Evolutionary conservation across 2,888 invertebrate species (phyloP).

Genomic region (Lutraria lutraria): DNA sequence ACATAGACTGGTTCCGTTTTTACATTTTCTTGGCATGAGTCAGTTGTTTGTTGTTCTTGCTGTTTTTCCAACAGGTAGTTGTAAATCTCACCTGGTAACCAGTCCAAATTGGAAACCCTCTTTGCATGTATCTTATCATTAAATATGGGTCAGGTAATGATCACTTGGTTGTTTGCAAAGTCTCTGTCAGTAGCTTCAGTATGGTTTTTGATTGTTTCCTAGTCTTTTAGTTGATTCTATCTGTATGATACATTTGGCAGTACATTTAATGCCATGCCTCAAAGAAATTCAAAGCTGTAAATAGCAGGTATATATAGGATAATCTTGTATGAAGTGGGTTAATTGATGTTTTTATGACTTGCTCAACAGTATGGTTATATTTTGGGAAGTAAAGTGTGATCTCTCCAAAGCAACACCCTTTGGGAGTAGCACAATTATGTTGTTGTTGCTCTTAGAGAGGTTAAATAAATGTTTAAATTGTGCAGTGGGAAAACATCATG

Average conservation of each 20-base stretch:
- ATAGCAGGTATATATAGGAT: neutral
- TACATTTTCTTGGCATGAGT: constrained; percentile 40
- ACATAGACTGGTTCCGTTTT: constrained; percentile 36
- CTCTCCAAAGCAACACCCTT: no score
- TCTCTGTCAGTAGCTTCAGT: neutral
- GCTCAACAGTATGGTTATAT: no score
- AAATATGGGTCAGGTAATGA: neutral
- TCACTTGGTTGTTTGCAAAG: neutral
- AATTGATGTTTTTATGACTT: no score
- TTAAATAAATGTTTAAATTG: no score
- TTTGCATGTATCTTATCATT: neutral
- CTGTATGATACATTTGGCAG: neutral
- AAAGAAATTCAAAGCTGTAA: neutral
- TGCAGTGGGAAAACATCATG: no score
- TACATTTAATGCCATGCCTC: constrained; percentile 6
- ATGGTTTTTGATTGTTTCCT: neutral
- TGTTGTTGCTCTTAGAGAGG: no score
- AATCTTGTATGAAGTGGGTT: neutral
- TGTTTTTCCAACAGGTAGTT: constrained; percentile 3
- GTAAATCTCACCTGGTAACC: neutral
- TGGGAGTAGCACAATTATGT: no score
- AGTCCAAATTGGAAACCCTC: neutral
- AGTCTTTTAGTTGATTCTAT: neutral
- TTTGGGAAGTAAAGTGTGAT: no score
- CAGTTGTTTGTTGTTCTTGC: constrained; percentile 33